phyloP scores from a whole-genome alignment of 1,140 invertebrate genomes.

The Leptinotarsa undecemlineata region DNA sequence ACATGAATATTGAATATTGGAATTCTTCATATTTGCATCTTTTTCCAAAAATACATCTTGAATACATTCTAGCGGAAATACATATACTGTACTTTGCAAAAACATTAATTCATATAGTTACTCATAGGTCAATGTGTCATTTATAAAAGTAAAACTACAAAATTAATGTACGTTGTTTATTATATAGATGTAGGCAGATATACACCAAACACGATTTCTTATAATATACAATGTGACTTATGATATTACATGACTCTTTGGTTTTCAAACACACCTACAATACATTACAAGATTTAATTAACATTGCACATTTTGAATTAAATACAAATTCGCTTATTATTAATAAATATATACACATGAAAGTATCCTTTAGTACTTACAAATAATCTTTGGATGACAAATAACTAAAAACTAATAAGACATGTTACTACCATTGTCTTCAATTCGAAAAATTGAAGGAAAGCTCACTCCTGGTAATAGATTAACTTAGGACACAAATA shows the following conservation, averaged over 20 bases:
- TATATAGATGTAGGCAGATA: too few relatives aligned
- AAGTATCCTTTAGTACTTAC: neutral
- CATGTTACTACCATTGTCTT: neutral
- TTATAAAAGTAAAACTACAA: neutral
- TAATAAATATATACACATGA: slow-evolving; percentile 4
- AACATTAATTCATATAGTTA: too few relatives aligned
- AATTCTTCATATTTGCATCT: neutral
- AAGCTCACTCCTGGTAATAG: too few relatives aligned
- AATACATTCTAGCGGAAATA: too few relatives aligned
- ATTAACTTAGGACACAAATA: too few relatives aligned
- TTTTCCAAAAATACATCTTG: neutral
- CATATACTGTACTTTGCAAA: too few relatives aligned
- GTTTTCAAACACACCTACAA: slow-evolving; percentile 12
- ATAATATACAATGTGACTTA: slow-evolving; percentile 10
- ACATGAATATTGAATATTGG: too few relatives aligned
- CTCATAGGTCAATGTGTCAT: neutral
- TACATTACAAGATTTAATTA: neutral
- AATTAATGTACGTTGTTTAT: neutral
- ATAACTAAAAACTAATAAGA: neutral
- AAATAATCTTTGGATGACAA: slow-evolving; percentile 18
- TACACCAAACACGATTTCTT: neutral
- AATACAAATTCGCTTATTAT: slow-evolving; percentile 10
- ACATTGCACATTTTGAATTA: slow-evolving; percentile 13
- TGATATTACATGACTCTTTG: slow-evolving; percentile 15
- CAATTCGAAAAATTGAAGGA: too few relatives aligned